phyloP scores from a whole-genome alignment of 2,888 invertebrate species.

The Unio delphinus region DNA sequence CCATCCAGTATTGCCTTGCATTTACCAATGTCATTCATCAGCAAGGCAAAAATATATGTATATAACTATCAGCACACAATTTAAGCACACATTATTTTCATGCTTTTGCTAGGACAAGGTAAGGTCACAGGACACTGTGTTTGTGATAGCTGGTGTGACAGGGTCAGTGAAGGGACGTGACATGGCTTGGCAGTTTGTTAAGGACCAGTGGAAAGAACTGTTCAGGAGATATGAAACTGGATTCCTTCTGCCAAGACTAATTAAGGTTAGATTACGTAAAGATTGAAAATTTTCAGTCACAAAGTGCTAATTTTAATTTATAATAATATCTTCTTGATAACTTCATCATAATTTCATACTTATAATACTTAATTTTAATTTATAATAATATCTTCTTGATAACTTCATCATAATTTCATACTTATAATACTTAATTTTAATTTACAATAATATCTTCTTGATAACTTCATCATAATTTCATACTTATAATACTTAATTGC shows the following conservation, averaged over 20 bases:
- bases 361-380: background rate
- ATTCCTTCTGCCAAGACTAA: conserved; percentile 84
- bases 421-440: background rate
- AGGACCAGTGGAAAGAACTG: conserved; percentile 85
- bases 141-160: conserved; percentile 89
- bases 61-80: background rate
- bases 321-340: background rate
- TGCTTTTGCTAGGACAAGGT: conserved; percentile 85
- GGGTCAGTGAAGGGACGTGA: conserved; percentile 86
- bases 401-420: too few relatives aligned
- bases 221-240: conserved; percentile 85
- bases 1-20: too few relatives aligned
- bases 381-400: background rate
- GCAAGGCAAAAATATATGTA: too few relatives aligned
- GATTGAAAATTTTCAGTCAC: background rate
- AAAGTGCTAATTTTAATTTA: background rate
- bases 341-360: too few relatives aligned
- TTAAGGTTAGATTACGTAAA: conserved; percentile 75
- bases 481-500: too few relatives aligned
- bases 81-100: background rate
- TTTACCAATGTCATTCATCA: too few relatives aligned
- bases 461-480: too few relatives aligned
- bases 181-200: conserved; percentile 92
- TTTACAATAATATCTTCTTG: background rate
- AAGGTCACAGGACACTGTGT: conserved; percentile 90